Base-by-base conservation (phyloP, 2,113 vertebrate genomes). In the Cyanoderma ruficeps region DNA sequence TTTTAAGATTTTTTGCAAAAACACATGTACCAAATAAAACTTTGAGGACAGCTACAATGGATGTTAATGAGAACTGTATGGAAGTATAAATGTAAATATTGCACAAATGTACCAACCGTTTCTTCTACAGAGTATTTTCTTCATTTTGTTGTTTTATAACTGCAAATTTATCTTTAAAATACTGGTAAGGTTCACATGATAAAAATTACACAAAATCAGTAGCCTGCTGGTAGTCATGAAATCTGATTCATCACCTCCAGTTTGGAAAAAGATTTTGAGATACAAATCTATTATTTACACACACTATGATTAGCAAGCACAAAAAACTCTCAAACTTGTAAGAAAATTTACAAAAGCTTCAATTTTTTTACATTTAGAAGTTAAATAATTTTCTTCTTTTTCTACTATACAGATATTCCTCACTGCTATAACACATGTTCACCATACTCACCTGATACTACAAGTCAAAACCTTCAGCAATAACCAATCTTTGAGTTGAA, bases 1-100 rank as follows among this genome's bases (percentile, higher is more conserved):
- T 95, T 75, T 82, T 37, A 59, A 78, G 65, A 63, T 27, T 68
- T 93, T 93, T 77, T 72, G 39, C 31, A 93, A 94, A 97, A 93
- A 78, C 37, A 75, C 46, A 72, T 3, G 28, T 83, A 67, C 17
- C 21, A 94, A 86, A 65, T 76, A 65, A 61, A 85, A 88, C 16
- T 87, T 65, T 46, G 23, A 87, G 65, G 85, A 92, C 11, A 39
- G 30, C 41, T 83, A 59, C 10, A 92, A 52, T 3, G 10, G 55
- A 37, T 47, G 30, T 72, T 60, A 88, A 65, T 28, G 41, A 76
- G 75, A 90, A 53, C 9, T 74, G 20, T 19, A 30, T 0, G 0
- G 12, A 72, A 63, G 19, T 14, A 44, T 44, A 78, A 78, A 82
- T 7, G 6, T 25, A 65, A 89, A 63, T 39, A 50, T 9, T 30